These are phyloP conservation scores for Toxotes chatareus DNA, from an alignment of 2,113 vertebrate genomes.

Conservation along the genomic window DNA sequence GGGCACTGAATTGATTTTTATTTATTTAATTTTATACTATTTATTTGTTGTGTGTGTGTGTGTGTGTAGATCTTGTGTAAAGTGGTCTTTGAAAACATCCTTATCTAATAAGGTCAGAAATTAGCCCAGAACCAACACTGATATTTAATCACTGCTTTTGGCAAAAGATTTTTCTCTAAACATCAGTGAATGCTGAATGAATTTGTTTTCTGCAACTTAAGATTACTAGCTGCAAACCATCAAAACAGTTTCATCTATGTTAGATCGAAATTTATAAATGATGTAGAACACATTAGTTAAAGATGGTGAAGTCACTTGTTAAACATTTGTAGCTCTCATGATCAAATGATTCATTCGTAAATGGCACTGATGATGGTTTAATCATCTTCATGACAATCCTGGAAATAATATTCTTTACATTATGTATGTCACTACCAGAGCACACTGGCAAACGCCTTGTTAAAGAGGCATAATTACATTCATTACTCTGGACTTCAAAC, in stretches of 20 bases:
- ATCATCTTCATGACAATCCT: background rate
- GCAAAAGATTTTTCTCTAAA: background rate
- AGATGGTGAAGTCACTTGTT: background rate
- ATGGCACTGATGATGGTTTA: background rate
- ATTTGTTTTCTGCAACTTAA: background rate
- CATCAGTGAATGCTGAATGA: background rate
- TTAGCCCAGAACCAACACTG: too few species aligned
- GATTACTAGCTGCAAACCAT: background rate
- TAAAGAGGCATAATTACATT: too few species aligned
- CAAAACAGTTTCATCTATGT: background rate
- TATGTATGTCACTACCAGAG: background rate
- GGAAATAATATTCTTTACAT: background rate
- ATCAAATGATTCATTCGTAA: background rate
- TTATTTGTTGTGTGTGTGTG: too few species aligned
- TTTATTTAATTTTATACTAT: too few species aligned
- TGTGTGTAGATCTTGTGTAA: too few species aligned
- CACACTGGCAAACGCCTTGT: too few species aligned
- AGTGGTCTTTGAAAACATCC: too few species aligned
- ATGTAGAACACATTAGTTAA: background rate
- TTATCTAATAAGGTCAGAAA: too few species aligned
- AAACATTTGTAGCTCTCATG: background rate
- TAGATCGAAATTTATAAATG: background rate
- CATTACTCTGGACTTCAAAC: background rate
- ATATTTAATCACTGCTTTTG: background rate
- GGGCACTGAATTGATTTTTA: too few species aligned